Base-by-base conservation (phyloP, 1,140 invertebrate species). In the Heliothis virescens region DNA sequence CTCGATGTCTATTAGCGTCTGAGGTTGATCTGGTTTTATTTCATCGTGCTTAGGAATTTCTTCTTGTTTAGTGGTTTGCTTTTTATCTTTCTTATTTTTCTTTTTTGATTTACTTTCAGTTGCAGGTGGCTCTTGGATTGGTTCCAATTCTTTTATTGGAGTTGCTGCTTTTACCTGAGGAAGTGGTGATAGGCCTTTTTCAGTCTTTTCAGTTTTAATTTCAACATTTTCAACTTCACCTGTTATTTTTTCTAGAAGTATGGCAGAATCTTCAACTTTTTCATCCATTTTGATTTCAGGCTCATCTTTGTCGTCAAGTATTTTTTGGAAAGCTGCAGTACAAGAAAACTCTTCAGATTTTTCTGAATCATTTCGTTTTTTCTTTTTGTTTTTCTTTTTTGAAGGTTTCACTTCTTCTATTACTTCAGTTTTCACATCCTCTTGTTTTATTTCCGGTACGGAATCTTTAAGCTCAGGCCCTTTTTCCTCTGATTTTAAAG, bases 351-450 rank as follows among this genome's bases (percentile, higher is more conserved):
- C 89, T 59, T 86, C 92, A 26, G 87, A 90, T 86, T 85, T 89
- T 78, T 92, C 90, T 21, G 91, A 92, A 79, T 94, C 92, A 78
- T 83, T 79, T 0, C 89, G 83, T 69, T 89, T 91, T 73, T 93
- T 94, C 79, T 91, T 94, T 79, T 92, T 94, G 77, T 90, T 92
- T 53, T 94, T 91, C 84, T 94, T 94, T 73, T 90, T 94, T 16
- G 80, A 48, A 15, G 67, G 47, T 67, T 83, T 86, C 26, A 72
- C 34, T 60, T 91, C 86, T 79, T 85, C 82, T 18, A 21, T 9
- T 18, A 18, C 9, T 69, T 85, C 82, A 16, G 47, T 67, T 75
- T 74, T 12, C 18, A 53, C 15, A 18, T 34, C 47, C 29, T 65
- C 60, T 41, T 65, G 47, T 34, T 48, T 52, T 4, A 41, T 12